Evolutionary conservation across 2,113 vertebrate species (phyloP), one percentile per base, ranked within the genome.

Genomic region (Heptranchias perlo): DNA sequence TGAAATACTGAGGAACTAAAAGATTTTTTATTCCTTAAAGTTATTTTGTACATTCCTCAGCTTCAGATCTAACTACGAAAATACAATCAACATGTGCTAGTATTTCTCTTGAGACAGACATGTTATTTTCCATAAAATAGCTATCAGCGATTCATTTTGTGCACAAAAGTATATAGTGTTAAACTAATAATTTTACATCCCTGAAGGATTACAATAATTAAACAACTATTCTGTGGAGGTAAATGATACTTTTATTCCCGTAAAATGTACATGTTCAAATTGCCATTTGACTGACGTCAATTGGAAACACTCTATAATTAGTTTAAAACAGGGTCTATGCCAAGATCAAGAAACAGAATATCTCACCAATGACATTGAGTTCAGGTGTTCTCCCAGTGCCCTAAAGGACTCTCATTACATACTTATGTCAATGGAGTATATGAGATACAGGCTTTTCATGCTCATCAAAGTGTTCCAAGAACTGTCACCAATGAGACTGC

Each of bases 121-220:
- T 39, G n/a, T 62, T 62, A 62, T 93, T 62, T 93, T 62, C 18
- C 35, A 93, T 93, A 93, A 93, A 64, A 93, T 61, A 39, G 89
- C 13, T 93, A 58, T 62, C 58, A 44, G 58, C 64, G 52, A 91
- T 93, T 89, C 52, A 89, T 89, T 54, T 95, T 69, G 13, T 94
- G 62, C 93, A 67, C 11, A 23, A 67, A 47, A 58, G 21, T 58
- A 69, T 58, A 10, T 47, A 94, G 64, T 47, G 44, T 94, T 94
- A 61, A 91, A 35, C 13, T 64, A 94, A 94, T 58, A 92, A 92
- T 92, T 58, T 35, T 58, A 61, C 35, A 58, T 64, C 44, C 52
- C 44, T 69, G 44, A 95, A 69, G 28, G 65, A 95, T 52, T 69
- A 47, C 23, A 95, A 73, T 95, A 95, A 69, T 95, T 69, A 69